phyloP scores from a whole-genome alignment of 2,113 vertebrate species.

The Myrmecobius fasciatus region DNA sequence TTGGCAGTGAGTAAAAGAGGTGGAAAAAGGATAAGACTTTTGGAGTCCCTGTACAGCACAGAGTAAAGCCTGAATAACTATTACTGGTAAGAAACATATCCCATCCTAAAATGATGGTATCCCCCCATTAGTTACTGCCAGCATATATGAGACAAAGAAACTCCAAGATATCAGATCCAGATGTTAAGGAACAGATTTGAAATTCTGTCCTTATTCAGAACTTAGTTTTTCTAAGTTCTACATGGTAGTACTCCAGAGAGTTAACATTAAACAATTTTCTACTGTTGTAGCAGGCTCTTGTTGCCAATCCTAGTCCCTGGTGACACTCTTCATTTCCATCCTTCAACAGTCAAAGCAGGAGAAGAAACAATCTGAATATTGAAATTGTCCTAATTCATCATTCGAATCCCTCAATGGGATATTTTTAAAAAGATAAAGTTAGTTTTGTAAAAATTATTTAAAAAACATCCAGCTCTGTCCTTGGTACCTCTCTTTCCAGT shows the following conservation, averaged over 20 bases:
- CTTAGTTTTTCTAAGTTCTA: background rate
- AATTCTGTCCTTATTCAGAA: background rate
- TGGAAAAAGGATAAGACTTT: background rate
- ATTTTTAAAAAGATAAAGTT: background rate
- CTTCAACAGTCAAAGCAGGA: background rate
- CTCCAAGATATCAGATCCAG: background rate
- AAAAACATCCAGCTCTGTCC: background rate
- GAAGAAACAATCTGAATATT: background rate
- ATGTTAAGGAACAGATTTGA: background rate
- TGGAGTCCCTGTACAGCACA: background rate
- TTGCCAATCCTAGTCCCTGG: background rate
- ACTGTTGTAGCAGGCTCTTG: background rate
- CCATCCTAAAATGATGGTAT: background rate
- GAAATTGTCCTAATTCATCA: background rate
- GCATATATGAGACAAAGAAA: background rate
- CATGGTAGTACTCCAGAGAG: background rate
- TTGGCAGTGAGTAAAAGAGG: background rate
- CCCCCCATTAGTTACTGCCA: background rate
- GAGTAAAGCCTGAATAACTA: background rate
- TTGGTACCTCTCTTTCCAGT: background rate
- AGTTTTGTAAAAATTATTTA: background rate
- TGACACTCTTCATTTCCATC: background rate
- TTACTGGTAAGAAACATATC: background rate
- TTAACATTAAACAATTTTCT: background rate
- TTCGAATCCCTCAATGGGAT: background rate